Percentiles rank a stretch among this genome's conserved stretches.
Conservation (phyloP, 2,113 vertebrate species). For the Microtus oregoni region DNA sequence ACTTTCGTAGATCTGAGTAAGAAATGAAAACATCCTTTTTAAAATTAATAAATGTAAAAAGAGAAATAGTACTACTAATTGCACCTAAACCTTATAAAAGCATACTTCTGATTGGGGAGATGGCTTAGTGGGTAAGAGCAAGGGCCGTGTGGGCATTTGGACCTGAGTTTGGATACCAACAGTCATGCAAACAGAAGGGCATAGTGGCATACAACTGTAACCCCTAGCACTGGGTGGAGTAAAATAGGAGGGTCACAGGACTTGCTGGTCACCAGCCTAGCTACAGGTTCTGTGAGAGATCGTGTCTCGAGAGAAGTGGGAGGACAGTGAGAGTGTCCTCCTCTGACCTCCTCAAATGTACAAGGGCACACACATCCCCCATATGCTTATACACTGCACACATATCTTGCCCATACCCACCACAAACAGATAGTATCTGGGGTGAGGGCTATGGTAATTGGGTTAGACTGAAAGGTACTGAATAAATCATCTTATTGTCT, state of each 20-base stretch:
- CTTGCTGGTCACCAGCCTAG: not conserved
- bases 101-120: not conserved
- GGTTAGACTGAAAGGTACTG: not conserved
- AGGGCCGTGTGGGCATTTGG: not conserved
- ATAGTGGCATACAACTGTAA: no score
- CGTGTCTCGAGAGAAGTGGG: not conserved
- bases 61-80: not conserved
- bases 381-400: no score
- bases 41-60: not conserved
- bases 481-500: not conserved
- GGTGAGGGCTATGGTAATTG: not conserved
- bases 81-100: not conserved
- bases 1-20: not conserved
- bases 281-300: not conserved
- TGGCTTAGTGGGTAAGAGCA: not conserved
- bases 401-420: not conserved
- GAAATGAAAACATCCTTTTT: not conserved
- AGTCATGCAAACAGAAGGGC: not conserved
- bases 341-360: no score
- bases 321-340: no score
- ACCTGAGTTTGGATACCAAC: not conserved
- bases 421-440: not conserved
- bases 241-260: not conserved
- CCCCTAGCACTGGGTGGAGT: not conserved
- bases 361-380: not conserved